Percentiles rank a stretch among this genome's conserved stretches.
These are phyloP conservation scores for Meta bourneti DNA, from an alignment of 2,888 invertebrate species.

Conservation along the genomic window DNA sequence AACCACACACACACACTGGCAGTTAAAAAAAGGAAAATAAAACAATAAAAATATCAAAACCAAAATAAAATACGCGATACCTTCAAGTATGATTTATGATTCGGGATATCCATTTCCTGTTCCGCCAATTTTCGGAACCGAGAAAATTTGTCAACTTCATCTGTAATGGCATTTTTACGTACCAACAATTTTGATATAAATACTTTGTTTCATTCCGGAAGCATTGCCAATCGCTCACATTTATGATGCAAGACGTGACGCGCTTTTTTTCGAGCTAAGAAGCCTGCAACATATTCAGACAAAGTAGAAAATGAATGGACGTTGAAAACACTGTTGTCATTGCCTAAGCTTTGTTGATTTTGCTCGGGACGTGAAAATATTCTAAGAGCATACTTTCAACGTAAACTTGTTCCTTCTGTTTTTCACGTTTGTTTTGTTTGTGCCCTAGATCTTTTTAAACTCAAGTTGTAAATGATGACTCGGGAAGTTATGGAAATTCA, in stretches of 20 bases:
- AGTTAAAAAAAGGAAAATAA: neutral
- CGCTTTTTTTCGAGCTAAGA: neutral
- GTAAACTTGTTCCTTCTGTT: neutral
- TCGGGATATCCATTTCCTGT: neutral
- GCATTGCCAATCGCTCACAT: too few species aligned
- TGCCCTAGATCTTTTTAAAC: neutral
- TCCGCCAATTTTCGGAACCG: neutral
- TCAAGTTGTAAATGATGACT: too few species aligned
- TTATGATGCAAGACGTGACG: too few species aligned
- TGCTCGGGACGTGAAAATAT: neutral
- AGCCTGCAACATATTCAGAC: neutral
- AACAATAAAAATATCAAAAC: neutral
- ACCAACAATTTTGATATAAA: neutral
- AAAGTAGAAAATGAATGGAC: neutral
- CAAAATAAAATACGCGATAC: slow-evolving; percentile 2
- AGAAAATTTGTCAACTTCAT: slow-evolving; percentile 28
- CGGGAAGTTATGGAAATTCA: too few species aligned
- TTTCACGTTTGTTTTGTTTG: neutral
- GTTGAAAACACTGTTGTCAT: neutral
- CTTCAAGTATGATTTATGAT: slow-evolving; percentile 4
- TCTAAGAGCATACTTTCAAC: neutral
- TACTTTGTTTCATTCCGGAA: neutral
- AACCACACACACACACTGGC: too few species aligned
- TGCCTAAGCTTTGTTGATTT: neutral
- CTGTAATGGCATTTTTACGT: neutral